Evolutionary conservation across 1,140 invertebrate genomes (phyloP).

Genomic region (Vanessa tameamea): DNA sequence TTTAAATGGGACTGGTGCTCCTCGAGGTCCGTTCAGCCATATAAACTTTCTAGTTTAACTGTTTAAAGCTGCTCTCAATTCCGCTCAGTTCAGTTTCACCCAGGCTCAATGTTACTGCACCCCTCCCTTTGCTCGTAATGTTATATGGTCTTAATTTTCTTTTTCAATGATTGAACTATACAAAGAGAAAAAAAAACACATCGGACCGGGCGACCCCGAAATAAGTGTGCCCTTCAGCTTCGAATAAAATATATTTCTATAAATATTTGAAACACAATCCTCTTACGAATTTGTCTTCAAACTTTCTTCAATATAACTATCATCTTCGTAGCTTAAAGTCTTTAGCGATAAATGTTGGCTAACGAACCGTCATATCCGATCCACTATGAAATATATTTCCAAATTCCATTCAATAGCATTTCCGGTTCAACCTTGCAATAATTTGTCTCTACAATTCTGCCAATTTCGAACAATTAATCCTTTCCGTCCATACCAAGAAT

Average conservation of each 20-base stretch:
- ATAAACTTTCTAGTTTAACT: no score
- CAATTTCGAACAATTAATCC: conserved; percentile 12
- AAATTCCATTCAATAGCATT: conserved; percentile 8
- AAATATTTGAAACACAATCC: no score
- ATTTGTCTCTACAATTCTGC: conserved; percentile 5
- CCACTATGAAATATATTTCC: conserved; percentile 4
- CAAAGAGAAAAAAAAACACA: no score
- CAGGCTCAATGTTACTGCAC: no score
- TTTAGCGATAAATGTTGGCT: neutral
- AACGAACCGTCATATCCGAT: neutral
- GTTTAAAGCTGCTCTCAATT: no score
- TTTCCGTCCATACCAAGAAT: neutral
- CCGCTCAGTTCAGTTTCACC: no score
- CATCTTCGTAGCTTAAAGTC: neutral
- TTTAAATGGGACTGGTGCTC: no score
- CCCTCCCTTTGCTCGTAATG: no score
- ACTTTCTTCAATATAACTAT: neutral
- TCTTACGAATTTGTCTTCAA: neutral
- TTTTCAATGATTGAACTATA: no score
- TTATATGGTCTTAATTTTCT: no score
- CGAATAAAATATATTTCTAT: no score
- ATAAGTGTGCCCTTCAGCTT: neutral
- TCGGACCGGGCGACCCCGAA: neutral
- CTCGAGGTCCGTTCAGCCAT: no score
- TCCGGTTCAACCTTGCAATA: conserved; percentile 1